Evolutionary conservation across 2,113 vertebrate species (phyloP).

Genomic region (Megatriorchis doriae): DNA sequence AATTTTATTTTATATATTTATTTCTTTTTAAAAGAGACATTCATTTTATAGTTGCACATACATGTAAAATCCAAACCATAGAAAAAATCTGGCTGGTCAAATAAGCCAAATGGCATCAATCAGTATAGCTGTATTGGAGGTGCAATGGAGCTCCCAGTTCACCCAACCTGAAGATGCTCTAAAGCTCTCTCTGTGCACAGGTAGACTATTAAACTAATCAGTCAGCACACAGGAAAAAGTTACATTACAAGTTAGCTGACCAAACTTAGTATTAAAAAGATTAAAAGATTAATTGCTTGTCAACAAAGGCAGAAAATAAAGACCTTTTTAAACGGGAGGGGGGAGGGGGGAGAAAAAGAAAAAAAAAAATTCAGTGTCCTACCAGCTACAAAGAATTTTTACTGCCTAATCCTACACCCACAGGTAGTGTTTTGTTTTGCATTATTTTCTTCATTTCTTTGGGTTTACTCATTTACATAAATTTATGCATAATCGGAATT

Average conservation of each 20-base stretch:
- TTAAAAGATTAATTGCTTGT: neutral
- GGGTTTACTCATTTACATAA: neutral
- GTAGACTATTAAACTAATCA: neutral
- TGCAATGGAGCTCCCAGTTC: neutral
- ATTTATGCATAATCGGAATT: neutral
- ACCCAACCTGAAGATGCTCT: neutral
- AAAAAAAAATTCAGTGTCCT: neutral
- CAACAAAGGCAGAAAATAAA: neutral
- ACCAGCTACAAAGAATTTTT: neutral
- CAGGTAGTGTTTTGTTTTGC: neutral
- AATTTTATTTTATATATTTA: too few species aligned
- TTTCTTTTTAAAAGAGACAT: neutral
- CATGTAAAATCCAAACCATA: neutral
- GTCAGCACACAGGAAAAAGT: neutral
- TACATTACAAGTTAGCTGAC: neutral
- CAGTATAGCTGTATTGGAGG: neutral
- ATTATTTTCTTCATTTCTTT: neutral
- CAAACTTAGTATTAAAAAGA: neutral
- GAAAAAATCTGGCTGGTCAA: neutral
- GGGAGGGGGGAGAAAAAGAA: accelerated
- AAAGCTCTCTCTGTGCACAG: neutral
- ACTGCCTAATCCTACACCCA: neutral
- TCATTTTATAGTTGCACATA: neutral
- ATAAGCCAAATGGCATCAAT: neutral
- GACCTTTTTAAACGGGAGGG: neutral